phyloP scores from a whole-genome alignment of 2,797 vertebrate species.

The Anguilla marmorata region DNA sequence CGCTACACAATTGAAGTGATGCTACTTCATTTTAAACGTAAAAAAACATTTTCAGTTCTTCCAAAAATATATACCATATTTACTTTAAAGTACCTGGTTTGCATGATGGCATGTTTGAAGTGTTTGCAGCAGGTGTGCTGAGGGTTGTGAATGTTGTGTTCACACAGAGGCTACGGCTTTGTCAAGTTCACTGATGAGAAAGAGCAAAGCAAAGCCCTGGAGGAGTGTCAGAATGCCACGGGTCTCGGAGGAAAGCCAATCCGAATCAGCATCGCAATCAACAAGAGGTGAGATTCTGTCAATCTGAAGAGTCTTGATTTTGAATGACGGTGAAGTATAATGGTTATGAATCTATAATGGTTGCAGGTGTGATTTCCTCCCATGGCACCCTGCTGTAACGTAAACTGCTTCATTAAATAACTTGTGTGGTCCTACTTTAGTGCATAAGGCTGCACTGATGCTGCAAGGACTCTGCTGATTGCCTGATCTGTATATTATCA shows the following conservation, averaged over 20 bases:
- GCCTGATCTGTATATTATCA: not conserved
- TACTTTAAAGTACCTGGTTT: slow-evolving; percentile 70
- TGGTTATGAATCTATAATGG: no score
- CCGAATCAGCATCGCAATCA: slow-evolving; percentile 86
- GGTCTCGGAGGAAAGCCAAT: slow-evolving; percentile 85
- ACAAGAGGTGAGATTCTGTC: slow-evolving; percentile 77
- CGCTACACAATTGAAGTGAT: slow-evolving; percentile 87
- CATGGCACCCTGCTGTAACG: not conserved
- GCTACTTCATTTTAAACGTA: slow-evolving; percentile 87
- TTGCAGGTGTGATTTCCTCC: no score
- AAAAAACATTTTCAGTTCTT: slow-evolving; percentile 84
- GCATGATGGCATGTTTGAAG: slow-evolving; percentile 57
- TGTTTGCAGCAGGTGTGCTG: slow-evolving; percentile 23
- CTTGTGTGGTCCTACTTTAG: not conserved
- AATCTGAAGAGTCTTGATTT: not conserved
- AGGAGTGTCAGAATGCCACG: slow-evolving; percentile 88
- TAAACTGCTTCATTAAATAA: not conserved
- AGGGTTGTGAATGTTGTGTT: slow-evolving; percentile 55
- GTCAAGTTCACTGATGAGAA: slow-evolving; percentile 88
- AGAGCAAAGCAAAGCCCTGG: slow-evolving; percentile 89
- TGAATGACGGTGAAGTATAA: no score
- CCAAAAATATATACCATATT: slow-evolving; percentile 74
- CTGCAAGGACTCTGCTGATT: not conserved
- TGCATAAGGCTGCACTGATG: not conserved
- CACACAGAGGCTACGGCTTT: slow-evolving; percentile 85